A percentile compares a stretch with the other conserved stretches of the same genome.
Evolutionary conservation across 2,888 invertebrate genomes (phyloP).

Genomic region (Chaitophorus viminalis): DNA sequence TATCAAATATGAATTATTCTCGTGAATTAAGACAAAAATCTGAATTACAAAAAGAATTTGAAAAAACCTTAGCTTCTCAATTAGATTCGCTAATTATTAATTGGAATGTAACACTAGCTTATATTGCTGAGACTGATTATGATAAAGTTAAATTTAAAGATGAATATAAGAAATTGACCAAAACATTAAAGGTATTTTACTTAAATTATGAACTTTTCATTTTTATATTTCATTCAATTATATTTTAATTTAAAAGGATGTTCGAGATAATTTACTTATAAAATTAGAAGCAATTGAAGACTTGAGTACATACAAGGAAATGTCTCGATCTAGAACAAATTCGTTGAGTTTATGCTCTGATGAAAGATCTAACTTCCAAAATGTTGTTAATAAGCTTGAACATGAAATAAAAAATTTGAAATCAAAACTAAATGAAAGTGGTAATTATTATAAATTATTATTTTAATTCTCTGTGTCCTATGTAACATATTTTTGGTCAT

Average conservation of each 20-base stretch:
- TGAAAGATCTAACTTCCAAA: constrained; percentile 51
- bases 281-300: constrained; percentile 55
- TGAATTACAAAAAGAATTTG: constrained; percentile 55
- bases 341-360: constrained; percentile 51
- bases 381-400: constrained; percentile 53
- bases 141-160: constrained; percentile 52
- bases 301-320: constrained; percentile 39
- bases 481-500: not conserved
- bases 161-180: constrained; percentile 51
- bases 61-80: constrained; percentile 39
- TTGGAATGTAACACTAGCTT: constrained; percentile 44
- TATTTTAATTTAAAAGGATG: constrained; percentile 16
- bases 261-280: constrained; percentile 45
- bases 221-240: not conserved
- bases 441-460: constrained; percentile 21
- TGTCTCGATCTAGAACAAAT: constrained; percentile 54
- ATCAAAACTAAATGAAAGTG: constrained; percentile 53
- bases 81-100: constrained; percentile 49
- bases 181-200: constrained; percentile 49
- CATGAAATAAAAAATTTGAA: constrained; percentile 50
- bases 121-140: constrained; percentile 45
- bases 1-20: constrained; percentile 55
- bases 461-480: not conserved
- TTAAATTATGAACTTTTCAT: not conserved
- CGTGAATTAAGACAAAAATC: constrained; percentile 59